These are phyloP conservation scores for Pyrocoelia pectoralis DNA, from an alignment of 2,888 invertebrate species.

Conservation along the genomic window DNA sequence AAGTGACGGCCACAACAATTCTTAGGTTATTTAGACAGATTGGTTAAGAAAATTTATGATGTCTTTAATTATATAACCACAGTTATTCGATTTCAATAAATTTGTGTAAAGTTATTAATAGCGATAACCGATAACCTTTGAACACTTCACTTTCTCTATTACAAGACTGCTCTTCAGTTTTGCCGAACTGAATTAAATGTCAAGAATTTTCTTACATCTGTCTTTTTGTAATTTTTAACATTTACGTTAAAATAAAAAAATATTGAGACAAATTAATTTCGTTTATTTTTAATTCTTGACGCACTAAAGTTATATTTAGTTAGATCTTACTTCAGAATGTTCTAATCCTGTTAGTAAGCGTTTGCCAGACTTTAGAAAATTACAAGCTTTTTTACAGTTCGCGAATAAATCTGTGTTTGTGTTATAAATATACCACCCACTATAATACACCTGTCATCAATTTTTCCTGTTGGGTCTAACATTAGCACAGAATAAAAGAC, in stretches of 20 bases:
- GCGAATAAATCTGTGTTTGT: neutral
- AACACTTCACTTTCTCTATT: too few species aligned
- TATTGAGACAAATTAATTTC: neutral
- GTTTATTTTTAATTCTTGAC: neutral
- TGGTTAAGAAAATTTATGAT: too few species aligned
- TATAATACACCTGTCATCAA: slow-evolving; percentile 42
- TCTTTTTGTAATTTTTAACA: neutral
- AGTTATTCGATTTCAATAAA: too few species aligned
- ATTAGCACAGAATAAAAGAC: too few species aligned
- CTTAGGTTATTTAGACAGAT: too few species aligned
- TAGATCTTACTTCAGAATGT: neutral
- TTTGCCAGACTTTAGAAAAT: neutral
- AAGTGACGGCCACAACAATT: too few species aligned
- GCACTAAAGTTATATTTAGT: neutral
- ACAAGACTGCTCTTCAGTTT: too few species aligned
- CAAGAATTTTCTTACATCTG: too few species aligned
- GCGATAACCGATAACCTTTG: too few species aligned
- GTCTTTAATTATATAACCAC: too few species aligned
- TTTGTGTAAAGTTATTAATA: too few species aligned
- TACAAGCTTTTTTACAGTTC: neutral
- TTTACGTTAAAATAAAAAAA: neutral
- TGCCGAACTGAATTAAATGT: too few species aligned
- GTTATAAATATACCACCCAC: slow-evolving; percentile 32
- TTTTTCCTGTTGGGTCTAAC: slow-evolving; percentile 41
- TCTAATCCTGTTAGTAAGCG: neutral